These are phyloP conservation scores for Amphiprion ocellaris DNA, from an alignment of 2,113 vertebrate genomes.

Conservation along the genomic window DNA sequence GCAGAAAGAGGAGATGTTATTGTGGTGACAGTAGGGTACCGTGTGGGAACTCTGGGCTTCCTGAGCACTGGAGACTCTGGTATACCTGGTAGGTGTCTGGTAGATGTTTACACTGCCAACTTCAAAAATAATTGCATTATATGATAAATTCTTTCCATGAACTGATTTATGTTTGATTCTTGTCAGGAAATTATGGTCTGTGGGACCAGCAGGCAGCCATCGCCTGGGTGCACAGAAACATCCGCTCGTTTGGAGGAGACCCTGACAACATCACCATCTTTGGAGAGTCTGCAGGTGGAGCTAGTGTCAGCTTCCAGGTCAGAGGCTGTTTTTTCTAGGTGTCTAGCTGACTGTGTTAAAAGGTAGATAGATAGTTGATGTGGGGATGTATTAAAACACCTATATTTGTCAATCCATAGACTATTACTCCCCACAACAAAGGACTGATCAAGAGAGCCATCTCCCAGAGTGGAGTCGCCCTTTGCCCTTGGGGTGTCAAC, in stretches of 20 bases:
- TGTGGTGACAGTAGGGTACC: conserved; percentile 93
- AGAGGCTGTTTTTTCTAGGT: neutral
- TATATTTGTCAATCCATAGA: conserved; percentile 76
- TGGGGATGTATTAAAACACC: too few species aligned
- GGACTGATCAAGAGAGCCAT: conserved; percentile 92
- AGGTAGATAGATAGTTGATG: too few species aligned
- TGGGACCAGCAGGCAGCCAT: conserved; percentile 97
- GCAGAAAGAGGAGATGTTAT: conserved; percentile 92
- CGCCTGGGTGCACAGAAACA: conserved; percentile 96
- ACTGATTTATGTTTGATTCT: neutral
- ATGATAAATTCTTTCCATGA: neutral
- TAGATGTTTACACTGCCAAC: neutral
- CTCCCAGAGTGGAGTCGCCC: conserved; percentile 91
- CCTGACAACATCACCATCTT: conserved; percentile 93
- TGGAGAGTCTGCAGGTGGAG: conserved; percentile 93
- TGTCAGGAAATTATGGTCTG: conserved; percentile 92
- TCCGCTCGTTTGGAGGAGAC: conserved; percentile 92
- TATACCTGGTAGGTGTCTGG: conserved; percentile 59
- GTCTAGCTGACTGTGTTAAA: too few species aligned
- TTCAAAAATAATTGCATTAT: neutral
- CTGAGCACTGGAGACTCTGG: conserved; percentile 91
- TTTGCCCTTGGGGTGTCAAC: conserved; percentile 91
- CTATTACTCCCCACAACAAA: conserved; percentile 89
- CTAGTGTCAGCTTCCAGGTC: conserved; percentile 89
- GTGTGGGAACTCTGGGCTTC: conserved; percentile 92